Percentiles rank a stretch among this genome's conserved stretches.
Evolutionary conservation across 2,888 invertebrate genomes (phyloP).

Genomic region (Thereva nobilitata): DNA sequence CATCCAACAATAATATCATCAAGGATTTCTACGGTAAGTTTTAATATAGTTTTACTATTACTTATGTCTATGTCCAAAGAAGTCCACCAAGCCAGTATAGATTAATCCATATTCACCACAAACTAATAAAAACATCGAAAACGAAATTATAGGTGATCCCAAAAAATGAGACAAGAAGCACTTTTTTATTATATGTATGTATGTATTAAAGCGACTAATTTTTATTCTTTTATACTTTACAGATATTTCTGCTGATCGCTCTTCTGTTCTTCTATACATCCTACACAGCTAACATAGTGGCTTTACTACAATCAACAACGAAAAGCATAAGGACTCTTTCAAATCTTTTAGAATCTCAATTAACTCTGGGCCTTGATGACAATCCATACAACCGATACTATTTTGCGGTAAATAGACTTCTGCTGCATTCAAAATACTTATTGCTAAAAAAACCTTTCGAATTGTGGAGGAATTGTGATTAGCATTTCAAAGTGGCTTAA

Average conservation of each 20-base stretch:
- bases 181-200: no score
- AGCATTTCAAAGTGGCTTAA: background rate
- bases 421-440: background rate
- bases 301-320: slow-evolving; percentile 68
- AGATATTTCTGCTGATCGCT: slow-evolving; percentile 64
- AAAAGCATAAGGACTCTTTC: slow-evolving; percentile 64
- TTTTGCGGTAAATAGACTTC: slow-evolving; percentile 55
- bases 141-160: background rate
- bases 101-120: no score
- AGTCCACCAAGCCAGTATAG: background rate
- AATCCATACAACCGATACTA: slow-evolving; percentile 67
- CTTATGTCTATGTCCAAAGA: background rate
- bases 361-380: slow-evolving; percentile 67
- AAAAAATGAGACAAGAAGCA: no score
- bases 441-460: background rate
- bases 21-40: slow-evolving; percentile 15
- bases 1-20: slow-evolving; percentile 4
- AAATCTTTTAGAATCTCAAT: slow-evolving; percentile 65
- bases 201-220: no score
- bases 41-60: background rate
- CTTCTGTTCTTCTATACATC: slow-evolving; percentile 68
- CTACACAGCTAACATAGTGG: slow-evolving; percentile 71
- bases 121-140: no score
- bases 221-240: slow-evolving; percentile 44
- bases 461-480: no score